Evolutionary conservation across 2,797 vertebrate species (phyloP).

Genomic region (Myotis myotis): DNA sequence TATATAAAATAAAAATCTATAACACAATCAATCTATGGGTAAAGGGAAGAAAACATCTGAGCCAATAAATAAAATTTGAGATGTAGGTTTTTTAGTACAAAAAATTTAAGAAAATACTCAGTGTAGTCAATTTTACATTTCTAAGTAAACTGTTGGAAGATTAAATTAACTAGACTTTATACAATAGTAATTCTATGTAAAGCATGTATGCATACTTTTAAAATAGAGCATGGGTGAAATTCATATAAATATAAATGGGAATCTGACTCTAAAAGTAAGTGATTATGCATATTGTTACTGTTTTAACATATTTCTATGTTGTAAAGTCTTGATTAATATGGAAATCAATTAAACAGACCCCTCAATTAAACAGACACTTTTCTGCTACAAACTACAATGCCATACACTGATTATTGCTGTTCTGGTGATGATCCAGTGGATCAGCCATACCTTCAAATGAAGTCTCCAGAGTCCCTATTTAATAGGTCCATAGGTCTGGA

Average conservation of each 20-base stretch:
- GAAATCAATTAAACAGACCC: background rate
- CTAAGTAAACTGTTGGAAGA: background rate
- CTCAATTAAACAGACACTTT: background rate
- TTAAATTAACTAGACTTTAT: background rate
- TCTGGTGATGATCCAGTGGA: background rate
- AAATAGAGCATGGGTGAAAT: background rate
- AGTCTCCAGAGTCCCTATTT: background rate
- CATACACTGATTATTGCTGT: background rate
- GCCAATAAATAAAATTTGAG: background rate
- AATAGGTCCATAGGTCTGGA: background rate
- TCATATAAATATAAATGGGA: background rate
- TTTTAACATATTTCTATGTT: background rate
- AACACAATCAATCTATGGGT: background rate
- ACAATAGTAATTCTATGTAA: background rate
- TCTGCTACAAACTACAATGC: background rate
- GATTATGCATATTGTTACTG: background rate
- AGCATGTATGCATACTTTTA: background rate
- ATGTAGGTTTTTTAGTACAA: background rate
- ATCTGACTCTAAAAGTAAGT: background rate
- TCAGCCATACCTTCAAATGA: background rate
- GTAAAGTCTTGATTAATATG: background rate
- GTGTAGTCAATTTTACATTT: background rate
- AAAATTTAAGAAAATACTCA: background rate
- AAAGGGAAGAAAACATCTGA: background rate
- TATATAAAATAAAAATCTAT: slow-evolving; percentile 21